Evolutionary conservation across 2,113 vertebrate genomes (phyloP).

Genomic region (Ceuthmochares aereus): DNA sequence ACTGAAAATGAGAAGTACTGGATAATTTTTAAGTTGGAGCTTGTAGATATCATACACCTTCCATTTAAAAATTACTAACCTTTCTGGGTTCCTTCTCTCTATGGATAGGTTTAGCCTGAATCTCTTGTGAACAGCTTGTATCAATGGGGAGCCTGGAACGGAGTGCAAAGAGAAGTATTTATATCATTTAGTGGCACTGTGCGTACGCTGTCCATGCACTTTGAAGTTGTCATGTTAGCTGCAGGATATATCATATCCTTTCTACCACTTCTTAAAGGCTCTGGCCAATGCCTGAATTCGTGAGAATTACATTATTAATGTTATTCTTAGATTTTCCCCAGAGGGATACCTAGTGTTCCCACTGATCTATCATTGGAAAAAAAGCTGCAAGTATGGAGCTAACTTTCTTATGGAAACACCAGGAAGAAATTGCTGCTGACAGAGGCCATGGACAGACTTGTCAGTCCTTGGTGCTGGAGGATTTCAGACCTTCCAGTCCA

Average conservation of each 20-base stretch:
- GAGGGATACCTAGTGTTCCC: not conserved
- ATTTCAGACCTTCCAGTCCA: not conserved
- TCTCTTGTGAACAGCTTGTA: slow-evolving; percentile 20
- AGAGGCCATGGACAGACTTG: not conserved
- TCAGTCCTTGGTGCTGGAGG: not conserved
- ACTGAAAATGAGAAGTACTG: not conserved
- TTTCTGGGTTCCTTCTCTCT: not conserved
- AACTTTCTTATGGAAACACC: not conserved
- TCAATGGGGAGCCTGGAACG: not conserved
- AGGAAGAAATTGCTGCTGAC: not conserved
- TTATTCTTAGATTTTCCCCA: not conserved
- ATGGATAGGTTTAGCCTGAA: not conserved
- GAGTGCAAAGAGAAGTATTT: slow-evolving; percentile 13
- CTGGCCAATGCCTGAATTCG: not conserved
- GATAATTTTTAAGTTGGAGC: not conserved
- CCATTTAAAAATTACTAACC: not conserved
- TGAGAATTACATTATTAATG: not conserved
- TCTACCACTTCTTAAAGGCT: not conserved
- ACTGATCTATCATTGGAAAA: not conserved
- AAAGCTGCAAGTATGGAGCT: not conserved
- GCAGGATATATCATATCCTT: not conserved
- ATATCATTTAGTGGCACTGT: not conserved
- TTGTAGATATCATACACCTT: not conserved
- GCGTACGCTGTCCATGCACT: not conserved
- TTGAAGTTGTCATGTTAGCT: not conserved